phyloP scores from a whole-genome alignment of 2,113 vertebrate genomes.

The Daboia siamensis region DNA sequence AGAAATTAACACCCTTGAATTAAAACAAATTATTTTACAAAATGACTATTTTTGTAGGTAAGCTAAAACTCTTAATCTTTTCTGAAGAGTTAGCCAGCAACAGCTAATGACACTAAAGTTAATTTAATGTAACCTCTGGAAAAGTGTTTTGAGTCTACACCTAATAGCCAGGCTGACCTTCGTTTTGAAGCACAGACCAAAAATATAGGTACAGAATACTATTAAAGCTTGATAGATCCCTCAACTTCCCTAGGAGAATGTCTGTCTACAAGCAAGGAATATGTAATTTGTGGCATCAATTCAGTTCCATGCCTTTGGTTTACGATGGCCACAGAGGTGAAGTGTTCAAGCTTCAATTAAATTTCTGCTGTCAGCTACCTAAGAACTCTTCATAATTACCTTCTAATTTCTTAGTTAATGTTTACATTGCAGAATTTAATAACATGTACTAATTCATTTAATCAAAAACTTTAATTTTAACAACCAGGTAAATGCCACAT shows the following conservation, averaged over 20 bases:
- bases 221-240: background rate
- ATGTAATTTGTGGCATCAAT: background rate
- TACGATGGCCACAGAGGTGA: background rate
- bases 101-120: background rate
- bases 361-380: background rate
- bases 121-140: background rate
- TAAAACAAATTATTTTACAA: background rate
- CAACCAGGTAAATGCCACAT: constrained; percentile 26
- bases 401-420: constrained; percentile 40
- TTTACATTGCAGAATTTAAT: constrained; percentile 40
- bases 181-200: background rate
- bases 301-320: background rate
- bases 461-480: constrained; percentile 40
- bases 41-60: background rate
- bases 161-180: background rate
- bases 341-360: background rate
- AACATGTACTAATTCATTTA: constrained; percentile 35
- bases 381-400: constrained; percentile 21
- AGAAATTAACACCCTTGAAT: background rate
- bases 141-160: background rate
- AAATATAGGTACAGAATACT: no score
- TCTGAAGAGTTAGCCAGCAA: background rate
- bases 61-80: background rate
- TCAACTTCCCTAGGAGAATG: background rate
- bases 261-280: background rate